Conservation (phyloP, 2,113 vertebrate genomes). For the Corythornis cristatus region DNA sequence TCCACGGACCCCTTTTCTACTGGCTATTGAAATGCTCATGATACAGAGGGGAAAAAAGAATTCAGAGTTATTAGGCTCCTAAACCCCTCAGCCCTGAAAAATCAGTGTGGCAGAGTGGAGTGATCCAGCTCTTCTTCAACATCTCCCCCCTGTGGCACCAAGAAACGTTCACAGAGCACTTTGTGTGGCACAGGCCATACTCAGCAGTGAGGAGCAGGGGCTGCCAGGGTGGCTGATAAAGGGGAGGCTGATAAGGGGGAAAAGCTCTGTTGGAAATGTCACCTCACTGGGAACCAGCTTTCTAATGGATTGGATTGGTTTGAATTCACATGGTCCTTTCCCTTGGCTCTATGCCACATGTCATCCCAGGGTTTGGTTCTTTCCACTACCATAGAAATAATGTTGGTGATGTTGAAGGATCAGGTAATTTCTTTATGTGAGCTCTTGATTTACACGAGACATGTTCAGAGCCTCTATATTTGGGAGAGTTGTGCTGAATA, state of each 20-base stretch:
- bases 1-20: neutral
- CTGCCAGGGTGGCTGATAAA: neutral
- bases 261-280: neutral
- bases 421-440: neutral
- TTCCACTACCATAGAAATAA: neutral
- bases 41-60: fast-evolving
- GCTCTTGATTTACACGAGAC: neutral
- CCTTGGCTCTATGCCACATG: fast-evolving
- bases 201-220: neutral
- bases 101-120: fast-evolving
- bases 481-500: neutral
- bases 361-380: neutral
- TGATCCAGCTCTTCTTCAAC: slow-evolving; percentile 50
- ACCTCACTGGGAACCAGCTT: neutral
- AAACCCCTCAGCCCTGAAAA: neutral
- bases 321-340: fast-evolving
- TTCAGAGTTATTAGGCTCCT: neutral
- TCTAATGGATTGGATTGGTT: fast-evolving
- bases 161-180: neutral
- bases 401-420: neutral
- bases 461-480: neutral
- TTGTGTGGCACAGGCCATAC: fast-evolving
- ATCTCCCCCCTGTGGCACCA: slow-evolving; percentile 65
- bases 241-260: neutral
- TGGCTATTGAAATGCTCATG: neutral